Base-by-base conservation (phyloP, 2,113 vertebrate genomes). In the Cromileptes altivelis region DNA sequence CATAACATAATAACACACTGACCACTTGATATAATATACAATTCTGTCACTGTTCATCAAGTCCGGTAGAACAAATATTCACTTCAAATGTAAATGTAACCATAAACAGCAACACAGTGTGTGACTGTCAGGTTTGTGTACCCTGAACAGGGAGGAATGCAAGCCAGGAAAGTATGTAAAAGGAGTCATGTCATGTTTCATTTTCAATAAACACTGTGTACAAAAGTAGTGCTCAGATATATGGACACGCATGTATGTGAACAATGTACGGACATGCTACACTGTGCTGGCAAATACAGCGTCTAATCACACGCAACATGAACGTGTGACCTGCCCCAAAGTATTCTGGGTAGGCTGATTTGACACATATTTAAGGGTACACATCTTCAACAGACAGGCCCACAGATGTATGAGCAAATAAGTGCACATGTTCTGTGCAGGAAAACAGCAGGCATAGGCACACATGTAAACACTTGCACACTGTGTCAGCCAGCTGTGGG, bases 21-120 rank as follows among this genome's bases (percentile, higher is more conserved):
- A 61, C 75, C 81, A 53, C 21, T 81, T 55, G 74, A 77, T 62
- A 89, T 78, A 84, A 91, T 88, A 90, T 85, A 88, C 87, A 90
- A 75, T 33, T 19, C 27, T 3, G 71, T 63, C 70, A 5, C 64
- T 92, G 89, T 91, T 92, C 89, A 90, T 84, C 23, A 45, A 49
- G 60, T 2, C 50, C 11, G 56, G 45, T n/a, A 77, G 85, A 71
- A 81, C 56, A 93, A 90, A 93, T 91, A 89, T 72, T 76, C 89
- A 72, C 6, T 68, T 40, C 23, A 85, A 72, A 89, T 78, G 73
- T 21, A 73, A 70, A 78, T 52, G 80, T 86, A 91, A 90, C 84
- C 71, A 86, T 75, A 69, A 90, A 81, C 80, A 73, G 63, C 6
- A 2, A 62, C 1, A 7, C 69, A 65, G 62, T 13, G 78, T 84